phyloP scores from a whole-genome alignment of 2,797 vertebrate species.

The Lacerta agilis region DNA sequence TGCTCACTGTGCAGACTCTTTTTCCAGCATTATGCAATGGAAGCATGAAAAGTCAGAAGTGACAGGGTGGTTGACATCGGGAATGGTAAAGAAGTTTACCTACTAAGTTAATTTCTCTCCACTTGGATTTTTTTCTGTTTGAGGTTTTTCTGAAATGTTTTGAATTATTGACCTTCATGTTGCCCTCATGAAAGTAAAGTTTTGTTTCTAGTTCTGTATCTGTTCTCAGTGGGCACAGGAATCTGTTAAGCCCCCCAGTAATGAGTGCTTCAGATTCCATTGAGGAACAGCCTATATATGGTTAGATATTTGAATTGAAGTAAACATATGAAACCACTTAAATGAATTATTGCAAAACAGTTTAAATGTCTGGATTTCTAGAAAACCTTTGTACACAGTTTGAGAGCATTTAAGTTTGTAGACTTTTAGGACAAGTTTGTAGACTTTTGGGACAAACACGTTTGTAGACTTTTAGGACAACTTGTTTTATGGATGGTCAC shows the following conservation, averaged over 20 bases:
- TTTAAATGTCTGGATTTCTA: not conserved
- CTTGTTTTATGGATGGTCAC: not conserved
- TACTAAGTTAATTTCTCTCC: no score
- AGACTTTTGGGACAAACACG: not conserved
- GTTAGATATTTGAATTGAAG: constrained; percentile 22
- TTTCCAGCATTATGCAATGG: not conserved
- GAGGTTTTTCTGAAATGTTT: not conserved
- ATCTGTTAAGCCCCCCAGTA: fast-evolving
- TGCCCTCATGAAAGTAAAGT: not conserved
- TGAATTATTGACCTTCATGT: not conserved
- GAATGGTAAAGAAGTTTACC: not conserved
- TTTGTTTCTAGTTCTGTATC: not conserved
- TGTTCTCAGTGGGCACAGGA: not conserved
- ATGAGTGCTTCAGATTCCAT: not conserved
- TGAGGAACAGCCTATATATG: not conserved
- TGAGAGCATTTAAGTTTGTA: not conserved
- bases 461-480: not conserved
- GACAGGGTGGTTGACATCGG: not conserved
- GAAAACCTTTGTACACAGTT: not conserved
- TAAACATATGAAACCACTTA: not conserved
- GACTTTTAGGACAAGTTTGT: not conserved
- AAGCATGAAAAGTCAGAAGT: not conserved
- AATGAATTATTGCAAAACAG: not conserved
- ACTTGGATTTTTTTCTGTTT: not conserved
- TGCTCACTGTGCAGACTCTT: not conserved